Percentiles rank a stretch among this genome's conserved stretches.
phyloP scores from a whole-genome alignment of 2,797 vertebrate genomes.

The Pseudochirops corinnae region DNA sequence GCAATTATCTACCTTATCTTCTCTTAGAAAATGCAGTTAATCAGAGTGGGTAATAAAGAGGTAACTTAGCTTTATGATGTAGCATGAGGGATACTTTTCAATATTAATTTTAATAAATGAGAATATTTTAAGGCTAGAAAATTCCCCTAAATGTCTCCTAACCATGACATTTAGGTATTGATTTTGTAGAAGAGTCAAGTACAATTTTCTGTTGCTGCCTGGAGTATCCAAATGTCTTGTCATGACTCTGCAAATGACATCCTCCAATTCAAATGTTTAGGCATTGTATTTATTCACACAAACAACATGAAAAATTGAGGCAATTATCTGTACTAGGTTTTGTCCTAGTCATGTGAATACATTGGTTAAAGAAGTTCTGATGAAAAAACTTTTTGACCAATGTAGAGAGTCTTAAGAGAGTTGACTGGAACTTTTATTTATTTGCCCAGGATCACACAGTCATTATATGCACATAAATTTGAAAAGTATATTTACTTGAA shows the following conservation, averaged over 20 bases:
- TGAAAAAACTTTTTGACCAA: background rate
- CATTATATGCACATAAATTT: background rate
- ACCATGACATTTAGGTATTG: background rate
- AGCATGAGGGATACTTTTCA: background rate
- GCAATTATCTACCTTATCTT: background rate
- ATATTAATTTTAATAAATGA: background rate
- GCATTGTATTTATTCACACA: background rate
- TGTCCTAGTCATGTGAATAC: background rate
- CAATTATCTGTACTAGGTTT: background rate
- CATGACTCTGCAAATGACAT: background rate
- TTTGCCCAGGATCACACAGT: background rate
- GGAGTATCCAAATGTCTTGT: background rate
- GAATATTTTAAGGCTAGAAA: background rate
- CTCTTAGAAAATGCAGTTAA: background rate
- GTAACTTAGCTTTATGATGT: background rate
- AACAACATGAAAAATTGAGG: background rate
- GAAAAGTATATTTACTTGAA: background rate
- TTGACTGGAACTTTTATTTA: background rate
- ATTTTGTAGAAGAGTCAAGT: background rate
- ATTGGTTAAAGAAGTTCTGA: background rate
- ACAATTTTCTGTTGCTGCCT: background rate
- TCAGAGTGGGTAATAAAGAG: background rate
- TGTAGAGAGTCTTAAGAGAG: background rate
- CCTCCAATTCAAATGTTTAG: background rate
- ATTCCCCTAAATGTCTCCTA: background rate